Evolutionary conservation across 2,888 invertebrate species (phyloP).

Genomic region (Leptopilina drosophilae): DNA sequence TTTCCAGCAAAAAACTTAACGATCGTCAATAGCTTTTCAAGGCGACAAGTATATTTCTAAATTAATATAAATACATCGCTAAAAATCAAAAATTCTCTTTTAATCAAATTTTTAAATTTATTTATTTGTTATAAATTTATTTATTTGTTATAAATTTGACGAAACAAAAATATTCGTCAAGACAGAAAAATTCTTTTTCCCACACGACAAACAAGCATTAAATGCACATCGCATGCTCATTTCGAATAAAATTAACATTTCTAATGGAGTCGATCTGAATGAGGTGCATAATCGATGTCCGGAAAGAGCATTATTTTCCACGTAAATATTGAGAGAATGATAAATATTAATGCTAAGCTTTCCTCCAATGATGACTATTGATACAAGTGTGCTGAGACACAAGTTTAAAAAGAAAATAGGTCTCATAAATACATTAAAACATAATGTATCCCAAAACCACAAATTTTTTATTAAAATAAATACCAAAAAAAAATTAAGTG

Average conservation of each 20-base stretch:
- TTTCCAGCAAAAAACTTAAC: conserved; percentile 1
- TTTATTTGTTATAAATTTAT: no score
- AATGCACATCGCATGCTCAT: background rate
- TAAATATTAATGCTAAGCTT: conserved; percentile 39
- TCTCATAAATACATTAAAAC: background rate
- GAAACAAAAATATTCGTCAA: no score
- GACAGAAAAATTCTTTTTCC: no score
- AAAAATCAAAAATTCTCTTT: background rate
- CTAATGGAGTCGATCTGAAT: background rate
- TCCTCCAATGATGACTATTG: conserved; percentile 31
- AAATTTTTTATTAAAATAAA: background rate
- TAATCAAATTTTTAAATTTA: no score
- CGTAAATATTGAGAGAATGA: conserved; percentile 13
- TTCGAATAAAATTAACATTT: conserved; percentile 39
- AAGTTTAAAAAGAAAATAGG: background rate
- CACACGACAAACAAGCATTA: no score
- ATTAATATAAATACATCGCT: background rate
- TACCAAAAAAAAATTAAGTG: background rate
- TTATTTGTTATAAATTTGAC: no score
- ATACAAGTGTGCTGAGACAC: conserved; percentile 23
- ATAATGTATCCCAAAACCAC: no score
- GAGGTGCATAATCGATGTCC: background rate
- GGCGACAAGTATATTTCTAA: background rate
- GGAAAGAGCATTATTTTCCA: conserved; percentile 12
- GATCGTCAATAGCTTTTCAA: background rate